Evolutionary conservation across 2,113 vertebrate species (phyloP).

Genomic region (Brevimyrus niger): DNA sequence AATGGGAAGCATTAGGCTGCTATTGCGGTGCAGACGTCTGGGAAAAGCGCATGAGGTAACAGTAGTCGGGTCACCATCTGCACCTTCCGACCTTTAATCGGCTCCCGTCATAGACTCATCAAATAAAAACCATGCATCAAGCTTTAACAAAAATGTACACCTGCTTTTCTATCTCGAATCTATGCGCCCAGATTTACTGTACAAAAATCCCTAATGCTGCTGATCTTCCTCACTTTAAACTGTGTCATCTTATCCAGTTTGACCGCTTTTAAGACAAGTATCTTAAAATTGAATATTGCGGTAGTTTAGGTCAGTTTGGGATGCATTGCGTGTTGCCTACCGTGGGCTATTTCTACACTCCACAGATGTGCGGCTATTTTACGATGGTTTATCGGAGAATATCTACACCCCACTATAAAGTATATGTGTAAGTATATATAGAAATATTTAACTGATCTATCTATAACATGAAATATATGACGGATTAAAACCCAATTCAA

Average conservation of each 20-base stretch:
- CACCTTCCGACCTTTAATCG: neutral
- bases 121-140: neutral
- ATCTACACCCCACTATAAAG: neutral
- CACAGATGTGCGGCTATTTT: neutral
- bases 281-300: neutral
- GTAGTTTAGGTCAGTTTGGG: neutral
- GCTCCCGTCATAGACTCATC: neutral
- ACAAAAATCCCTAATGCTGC: neutral
- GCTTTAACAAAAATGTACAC: neutral
- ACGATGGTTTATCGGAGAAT: neutral
- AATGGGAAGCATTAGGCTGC: neutral
- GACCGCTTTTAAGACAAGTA: neutral
- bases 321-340: neutral
- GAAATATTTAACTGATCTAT: neutral
- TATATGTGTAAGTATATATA: neutral
- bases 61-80: neutral
- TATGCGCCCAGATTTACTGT: neutral
- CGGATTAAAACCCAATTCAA: neutral
- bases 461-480: neutral
- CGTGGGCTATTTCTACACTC: neutral
- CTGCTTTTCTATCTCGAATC: neutral
- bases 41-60: neutral
- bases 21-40: neutral
- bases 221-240: neutral
- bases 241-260: no score